Evolutionary conservation across 2,113 vertebrate genomes (phyloP).

Genomic region (Anguilla rostrata): DNA sequence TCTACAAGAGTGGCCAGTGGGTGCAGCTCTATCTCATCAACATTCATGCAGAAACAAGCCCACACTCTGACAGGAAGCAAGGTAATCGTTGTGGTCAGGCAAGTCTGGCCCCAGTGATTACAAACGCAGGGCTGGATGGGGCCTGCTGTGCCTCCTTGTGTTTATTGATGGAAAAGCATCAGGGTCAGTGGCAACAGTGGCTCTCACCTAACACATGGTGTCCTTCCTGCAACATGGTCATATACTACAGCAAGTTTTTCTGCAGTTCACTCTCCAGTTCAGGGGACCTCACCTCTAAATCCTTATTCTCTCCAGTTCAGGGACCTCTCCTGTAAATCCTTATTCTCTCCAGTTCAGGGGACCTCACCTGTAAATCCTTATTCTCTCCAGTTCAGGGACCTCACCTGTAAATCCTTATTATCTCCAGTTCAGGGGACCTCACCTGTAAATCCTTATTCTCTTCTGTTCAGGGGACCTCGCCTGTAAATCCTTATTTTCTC

Average conservation of each 20-base stretch:
- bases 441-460: too few species aligned
- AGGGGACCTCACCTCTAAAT: too few species aligned
- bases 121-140: slow-evolving; percentile 44
- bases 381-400: too few species aligned
- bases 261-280: background rate
- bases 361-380: too few species aligned
- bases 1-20: slow-evolving; percentile 63
- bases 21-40: slow-evolving; percentile 63
- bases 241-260: background rate
- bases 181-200: background rate
- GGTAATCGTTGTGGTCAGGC: slow-evolving; percentile 58
- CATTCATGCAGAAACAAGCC: slow-evolving; percentile 57
- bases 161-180: background rate
- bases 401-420: too few species aligned
- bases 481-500: too few species aligned
- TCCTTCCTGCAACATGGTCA: background rate
- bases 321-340: too few species aligned
- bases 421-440: too few species aligned
- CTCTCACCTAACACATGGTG: background rate
- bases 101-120: slow-evolving; percentile 60
- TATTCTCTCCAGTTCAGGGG: too few species aligned
- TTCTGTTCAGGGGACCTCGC: too few species aligned
- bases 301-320: too few species aligned
- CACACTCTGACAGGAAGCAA: slow-evolving; percentile 62
- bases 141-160: background rate